phyloP scores from a whole-genome alignment of 2,113 vertebrate genomes.

The Oxyura jamaicensis region DNA sequence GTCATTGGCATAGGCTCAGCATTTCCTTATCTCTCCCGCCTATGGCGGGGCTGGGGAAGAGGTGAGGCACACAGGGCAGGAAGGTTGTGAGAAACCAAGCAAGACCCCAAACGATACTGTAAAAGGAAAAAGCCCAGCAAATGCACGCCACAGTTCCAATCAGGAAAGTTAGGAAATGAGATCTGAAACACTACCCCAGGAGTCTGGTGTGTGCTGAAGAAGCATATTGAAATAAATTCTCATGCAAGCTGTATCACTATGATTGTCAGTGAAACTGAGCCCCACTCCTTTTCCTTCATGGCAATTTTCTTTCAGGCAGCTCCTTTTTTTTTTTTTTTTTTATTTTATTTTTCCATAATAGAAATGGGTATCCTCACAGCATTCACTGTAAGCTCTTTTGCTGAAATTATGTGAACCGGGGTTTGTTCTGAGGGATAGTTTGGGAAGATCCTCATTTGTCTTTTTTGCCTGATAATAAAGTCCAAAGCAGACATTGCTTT shows the following conservation, averaged over 20 bases:
- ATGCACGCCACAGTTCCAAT: background rate
- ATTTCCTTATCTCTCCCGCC: background rate
- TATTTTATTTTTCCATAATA: background rate
- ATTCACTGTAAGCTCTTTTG: background rate
- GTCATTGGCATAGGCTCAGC: background rate
- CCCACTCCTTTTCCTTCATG: background rate
- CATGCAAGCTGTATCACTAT: constrained; percentile 25
- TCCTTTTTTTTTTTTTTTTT: background rate
- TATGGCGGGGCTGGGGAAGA: background rate
- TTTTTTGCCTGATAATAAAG: background rate
- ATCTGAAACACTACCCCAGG: constrained; percentile 14
- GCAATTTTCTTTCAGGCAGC: constrained; percentile 13
- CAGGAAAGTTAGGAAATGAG: constrained; percentile 51
- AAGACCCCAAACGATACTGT: fast-evolving
- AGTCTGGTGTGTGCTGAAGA: constrained; percentile 20
- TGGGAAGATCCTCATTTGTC: background rate
- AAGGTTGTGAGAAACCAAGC: background rate
- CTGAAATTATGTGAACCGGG: background rate
- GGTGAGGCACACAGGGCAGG: background rate
- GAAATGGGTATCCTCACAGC: background rate
- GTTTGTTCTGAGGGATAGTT: background rate
- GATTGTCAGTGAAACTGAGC: constrained; percentile 28
- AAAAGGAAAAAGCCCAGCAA: background rate
- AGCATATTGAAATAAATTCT: constrained; percentile 43
- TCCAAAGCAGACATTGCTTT: background rate